Base-by-base conservation (phyloP, 1,140 invertebrate species). In the Physella acuta region DNA sequence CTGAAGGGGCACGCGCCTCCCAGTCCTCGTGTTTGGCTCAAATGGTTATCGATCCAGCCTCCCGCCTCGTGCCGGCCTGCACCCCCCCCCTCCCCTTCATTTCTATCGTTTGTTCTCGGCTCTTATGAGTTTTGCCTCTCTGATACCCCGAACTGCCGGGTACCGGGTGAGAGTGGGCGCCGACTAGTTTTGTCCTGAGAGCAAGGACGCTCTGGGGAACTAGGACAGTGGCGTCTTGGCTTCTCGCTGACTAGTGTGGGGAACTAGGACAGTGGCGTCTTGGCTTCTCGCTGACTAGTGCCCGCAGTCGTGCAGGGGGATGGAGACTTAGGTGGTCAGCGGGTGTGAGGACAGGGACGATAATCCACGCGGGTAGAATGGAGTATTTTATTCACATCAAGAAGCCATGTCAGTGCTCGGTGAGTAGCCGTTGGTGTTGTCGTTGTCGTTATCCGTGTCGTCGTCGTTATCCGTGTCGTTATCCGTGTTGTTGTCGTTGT, bases 351-450 rank as follows among this genome's bases (percentile, higher is more conserved):
- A n/a, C 33, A n/a, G 33, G 3, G 8, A 31, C 33, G 58, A 30
- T 30, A n/a, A 8, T 28, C 58, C 17, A 5, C 33, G 26, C 52
- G n/a, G 37, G 14, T 3, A 39, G 26, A 2, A 67, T 67, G 64
- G 64, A 67, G 34, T 67, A 67, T 67, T 67, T 67, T 36, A 67
- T 67, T 28, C 64, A 67, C 26, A 67, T 67, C 17, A 67, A 67
- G 30, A 67, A 67, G 31, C 52, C 64, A 2, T 67, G 64, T 34
- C 51, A 55, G 2, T 67, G 64, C 28, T 8, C 52, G 51, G 64
- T 67, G 56, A 67, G 64, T 67, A 55, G 58, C 3, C 11, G 28
- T n/a, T n/a, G n/a, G n/a, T n/a, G n/a, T n/a, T 36, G 16, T 36
- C 28, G 5, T 34, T 34, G 4, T 61, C 33, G 16, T 16, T 34